Evolutionary conservation across 2,888 invertebrate species (phyloP).

Genomic region (Drosophila parthenogenetica): DNA sequence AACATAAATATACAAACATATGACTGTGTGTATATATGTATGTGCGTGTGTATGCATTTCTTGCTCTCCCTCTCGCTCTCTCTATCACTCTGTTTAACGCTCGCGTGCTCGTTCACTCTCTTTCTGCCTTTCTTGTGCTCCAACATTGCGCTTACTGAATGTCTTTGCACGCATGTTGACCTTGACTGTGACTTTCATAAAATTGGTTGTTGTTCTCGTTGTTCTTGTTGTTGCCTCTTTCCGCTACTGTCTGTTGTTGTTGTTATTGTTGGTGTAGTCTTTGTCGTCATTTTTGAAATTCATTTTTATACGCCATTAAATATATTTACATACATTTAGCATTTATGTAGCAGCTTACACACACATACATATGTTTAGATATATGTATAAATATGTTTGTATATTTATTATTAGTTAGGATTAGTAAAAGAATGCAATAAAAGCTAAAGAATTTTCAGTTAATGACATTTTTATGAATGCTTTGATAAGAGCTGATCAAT

Average conservation of each 20-base stretch:
- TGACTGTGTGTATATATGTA: constrained; percentile 1
- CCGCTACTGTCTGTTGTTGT: constrained; percentile 21
- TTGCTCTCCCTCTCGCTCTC: constrained; percentile 24
- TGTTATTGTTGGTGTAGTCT: constrained; percentile 35
- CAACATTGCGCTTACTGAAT: constrained; percentile 18
- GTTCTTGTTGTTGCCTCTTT: constrained; percentile 23
- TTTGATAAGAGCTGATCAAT: neutral
- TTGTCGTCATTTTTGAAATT: constrained; percentile 60
- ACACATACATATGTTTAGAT: neutral
- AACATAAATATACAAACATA: constrained; percentile 4
- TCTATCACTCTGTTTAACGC: constrained; percentile 3
- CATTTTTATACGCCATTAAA: constrained; percentile 33
- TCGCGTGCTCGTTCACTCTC: neutral
- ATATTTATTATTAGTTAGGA: constrained; percentile 1
- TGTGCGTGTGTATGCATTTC: constrained; percentile 12
- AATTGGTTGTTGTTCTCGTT: constrained; percentile 62
- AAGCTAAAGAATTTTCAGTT: neutral
- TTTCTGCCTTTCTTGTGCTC: constrained; percentile 10
- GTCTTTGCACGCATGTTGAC: constrained; percentile 78
- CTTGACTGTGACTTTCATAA: constrained; percentile 83
- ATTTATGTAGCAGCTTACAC: neutral
- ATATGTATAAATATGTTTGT: neutral
- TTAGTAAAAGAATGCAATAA: constrained; percentile 10
- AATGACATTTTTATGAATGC: too few species aligned
- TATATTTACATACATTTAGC: constrained; percentile 15